These are phyloP conservation scores for Samia ricini DNA, from an alignment of 1,140 invertebrate genomes.

Conservation along the genomic window DNA sequence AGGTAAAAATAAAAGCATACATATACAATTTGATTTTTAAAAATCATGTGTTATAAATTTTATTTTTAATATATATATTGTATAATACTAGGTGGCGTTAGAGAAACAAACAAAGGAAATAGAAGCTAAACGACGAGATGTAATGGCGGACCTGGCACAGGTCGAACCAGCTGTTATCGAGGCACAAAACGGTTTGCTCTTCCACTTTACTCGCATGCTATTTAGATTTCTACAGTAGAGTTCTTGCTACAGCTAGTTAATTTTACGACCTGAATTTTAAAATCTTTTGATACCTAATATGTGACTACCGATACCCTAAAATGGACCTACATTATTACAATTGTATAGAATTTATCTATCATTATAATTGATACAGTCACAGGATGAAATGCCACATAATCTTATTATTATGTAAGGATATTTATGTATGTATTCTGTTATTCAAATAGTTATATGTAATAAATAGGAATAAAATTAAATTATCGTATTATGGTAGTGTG, in stretches of 20 bases:
- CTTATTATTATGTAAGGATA: background rate
- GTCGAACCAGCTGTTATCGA: slow-evolving; percentile 99
- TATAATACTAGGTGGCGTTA: slow-evolving; percentile 76
- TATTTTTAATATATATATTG: slow-evolving; percentile 9
- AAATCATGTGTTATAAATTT: background rate
- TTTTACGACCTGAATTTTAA: background rate
- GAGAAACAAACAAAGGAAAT: slow-evolving; percentile 95
- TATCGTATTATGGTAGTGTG: no score
- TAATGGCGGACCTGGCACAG: slow-evolving; percentile 96
- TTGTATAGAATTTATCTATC: no score
- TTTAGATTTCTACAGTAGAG: background rate
- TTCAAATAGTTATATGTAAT: no score
- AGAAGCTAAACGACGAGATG: slow-evolving; percentile 93
- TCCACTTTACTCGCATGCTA: slow-evolving; percentile 30
- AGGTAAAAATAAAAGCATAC: slow-evolving; percentile 78
- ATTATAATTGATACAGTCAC: no score
- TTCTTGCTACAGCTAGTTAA: background rate
- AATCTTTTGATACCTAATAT: slow-evolving; percentile 1
- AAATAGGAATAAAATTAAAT: no score
- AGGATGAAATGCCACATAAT: background rate
- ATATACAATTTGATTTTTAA: background rate
- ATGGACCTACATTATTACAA: background rate
- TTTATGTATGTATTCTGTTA: background rate
- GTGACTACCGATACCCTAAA: background rate
- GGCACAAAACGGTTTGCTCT: slow-evolving; percentile 93